These are phyloP conservation scores for Hexactinellida sp. DNA, from an alignment of 37 sponge, comb jelly and placozoan species.

Conservation along the genomic window DNA sequence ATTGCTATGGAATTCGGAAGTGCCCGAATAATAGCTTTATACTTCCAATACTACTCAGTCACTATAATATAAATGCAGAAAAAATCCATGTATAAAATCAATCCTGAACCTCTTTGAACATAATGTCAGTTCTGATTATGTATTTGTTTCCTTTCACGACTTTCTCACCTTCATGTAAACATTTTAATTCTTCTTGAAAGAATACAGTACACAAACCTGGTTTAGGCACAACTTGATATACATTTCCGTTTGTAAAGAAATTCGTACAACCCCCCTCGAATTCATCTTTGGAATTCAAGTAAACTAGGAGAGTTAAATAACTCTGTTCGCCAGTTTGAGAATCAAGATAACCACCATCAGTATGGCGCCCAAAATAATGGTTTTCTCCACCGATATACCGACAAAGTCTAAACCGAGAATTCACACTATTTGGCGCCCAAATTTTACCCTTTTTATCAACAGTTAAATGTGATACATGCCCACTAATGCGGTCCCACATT, in stretches of 20 bases:
- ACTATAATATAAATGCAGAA: background rate
- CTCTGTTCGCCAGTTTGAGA: constrained; percentile 22
- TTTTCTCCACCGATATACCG: constrained; percentile 44
- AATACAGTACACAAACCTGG: constrained; percentile 67
- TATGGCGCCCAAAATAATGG: constrained; percentile 56
- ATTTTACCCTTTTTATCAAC: background rate
- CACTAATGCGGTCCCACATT: constrained; percentile 54
- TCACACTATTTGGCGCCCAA: constrained; percentile 43
- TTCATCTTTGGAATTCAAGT: constrained; percentile 50
- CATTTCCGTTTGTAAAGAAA: constrained; percentile 30
- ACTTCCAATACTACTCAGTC: background rate
- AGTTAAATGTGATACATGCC: constrained; percentile 27
- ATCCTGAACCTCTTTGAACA: constrained; percentile 25
- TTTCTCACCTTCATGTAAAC: constrained; percentile 46
- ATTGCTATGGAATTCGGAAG: too few species aligned
- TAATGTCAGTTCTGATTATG: constrained; percentile 67
- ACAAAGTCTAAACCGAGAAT: constrained; percentile 57
- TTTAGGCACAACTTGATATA: constrained; percentile 27
- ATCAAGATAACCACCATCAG: constrained; percentile 40
- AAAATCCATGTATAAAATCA: background rate
- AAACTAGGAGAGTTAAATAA: constrained; percentile 58
- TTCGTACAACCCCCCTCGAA: constrained; percentile 65
- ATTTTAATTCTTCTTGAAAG: constrained; percentile 28
- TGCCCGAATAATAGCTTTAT: background rate
- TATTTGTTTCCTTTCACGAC: constrained; percentile 60